Conservation (phyloP, 2,888 invertebrate species). For the Pristionchus arcanus region DNA sequence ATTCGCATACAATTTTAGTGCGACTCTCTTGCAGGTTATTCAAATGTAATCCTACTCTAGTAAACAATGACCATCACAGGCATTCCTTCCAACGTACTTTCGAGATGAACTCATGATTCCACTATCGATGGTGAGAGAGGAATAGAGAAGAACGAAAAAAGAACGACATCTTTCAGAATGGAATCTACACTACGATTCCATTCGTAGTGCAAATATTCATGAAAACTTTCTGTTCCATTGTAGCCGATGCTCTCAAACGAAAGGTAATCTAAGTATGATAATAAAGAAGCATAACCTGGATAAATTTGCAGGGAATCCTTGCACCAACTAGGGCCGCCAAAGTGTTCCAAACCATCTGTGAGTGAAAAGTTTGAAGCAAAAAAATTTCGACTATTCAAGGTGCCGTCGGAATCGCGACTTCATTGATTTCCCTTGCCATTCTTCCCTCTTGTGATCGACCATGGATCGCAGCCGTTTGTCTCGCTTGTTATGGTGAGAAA, state of each 20-base stretch:
- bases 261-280: not conserved
- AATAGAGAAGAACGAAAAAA: not conserved
- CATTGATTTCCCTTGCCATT: conserved; percentile 22
- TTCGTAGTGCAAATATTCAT: conserved; percentile 13
- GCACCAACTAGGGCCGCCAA: not conserved
- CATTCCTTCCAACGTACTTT: conserved; percentile 47
- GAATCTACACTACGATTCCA: conserved; percentile 37
- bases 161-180: not conserved
- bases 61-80: not conserved
- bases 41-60: not conserved
- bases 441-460: conserved; percentile 47
- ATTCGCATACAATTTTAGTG: conserved; percentile 47
- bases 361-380: not conserved
- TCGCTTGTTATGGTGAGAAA: conserved; percentile 35
- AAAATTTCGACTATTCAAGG: not conserved
- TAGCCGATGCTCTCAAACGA: conserved; percentile 13
- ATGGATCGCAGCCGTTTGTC: conserved; percentile 38
- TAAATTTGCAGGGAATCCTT: not conserved
- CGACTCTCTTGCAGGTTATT: conserved; percentile 27
- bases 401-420: not conserved
- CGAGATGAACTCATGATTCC: conserved; percentile 35
- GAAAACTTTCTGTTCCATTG: not conserved
- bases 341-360: conserved; percentile 31
- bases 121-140: not conserved
- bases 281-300: not conserved